Evolutionary conservation across 2,888 invertebrate species (phyloP), one percentile per base, ranked within the genome.

Genomic region (Petrophora chlorosata): DNA sequence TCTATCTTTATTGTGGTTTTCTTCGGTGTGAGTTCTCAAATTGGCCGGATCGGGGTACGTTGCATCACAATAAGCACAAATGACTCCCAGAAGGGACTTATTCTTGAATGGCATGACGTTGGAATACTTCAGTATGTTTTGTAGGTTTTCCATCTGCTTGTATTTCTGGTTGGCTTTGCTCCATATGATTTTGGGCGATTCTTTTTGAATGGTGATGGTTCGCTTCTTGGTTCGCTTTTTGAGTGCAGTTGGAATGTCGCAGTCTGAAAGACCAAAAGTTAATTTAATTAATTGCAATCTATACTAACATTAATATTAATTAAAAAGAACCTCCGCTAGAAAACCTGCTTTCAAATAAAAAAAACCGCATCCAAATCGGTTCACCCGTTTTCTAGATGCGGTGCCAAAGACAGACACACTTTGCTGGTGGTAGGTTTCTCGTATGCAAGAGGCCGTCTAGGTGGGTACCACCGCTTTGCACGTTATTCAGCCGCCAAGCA

Each of bases 21-120:
- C 51, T 1, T 61, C 25, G 0, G 68, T 79, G 53, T 89, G 88
- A 0, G 56, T 53, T 52, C 79, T 66, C 3, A 89, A 52, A n/a
- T 85, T 79, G 0, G 49, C 52, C 0, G 88, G 88, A 14, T 89
- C 88, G 0, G 80, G 80, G 55, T 67, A 86, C 0, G 78, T 67
- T 0, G 59, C 32, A 0, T 82, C 70, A 7, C 89, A 89, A 36
- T 85, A 88, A 0, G 77, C 79, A 44, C 89, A 89, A 0, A 76
- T 63, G 36, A 72, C 87, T 0, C 89, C 88, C 0, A 85, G 42
- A 0, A 85, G 44, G 0, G 78, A 74, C 51, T 82, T 86, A 17
- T 84, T 79, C 9, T 76, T 80, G 46, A 89, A 89, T 0, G 85
- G 85, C 0, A 72, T 69, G 0, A 73, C 85, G 26, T 86, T 89